A percentile compares a stretch with the other conserved stretches of the same genome.
Evolutionary conservation across 2,113 vertebrate species (phyloP).

Genomic region (Pseudonaja textilis): DNA sequence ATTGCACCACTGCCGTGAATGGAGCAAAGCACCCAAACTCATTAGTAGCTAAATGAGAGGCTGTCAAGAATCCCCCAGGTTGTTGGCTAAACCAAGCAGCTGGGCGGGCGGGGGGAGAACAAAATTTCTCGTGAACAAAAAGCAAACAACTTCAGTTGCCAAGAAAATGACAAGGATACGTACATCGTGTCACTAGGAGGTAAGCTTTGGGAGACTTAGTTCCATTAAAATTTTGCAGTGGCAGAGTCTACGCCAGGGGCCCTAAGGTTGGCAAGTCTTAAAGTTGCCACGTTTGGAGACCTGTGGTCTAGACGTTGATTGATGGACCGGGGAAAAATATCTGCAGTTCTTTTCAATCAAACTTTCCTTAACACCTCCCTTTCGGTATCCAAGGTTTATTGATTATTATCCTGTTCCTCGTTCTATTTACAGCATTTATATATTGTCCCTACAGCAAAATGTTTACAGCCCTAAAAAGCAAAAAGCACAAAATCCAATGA

Average conservation of each 20-base stretch:
- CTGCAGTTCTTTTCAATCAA: neutral
- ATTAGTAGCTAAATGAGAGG: neutral
- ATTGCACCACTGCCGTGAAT: too few relatives aligned
- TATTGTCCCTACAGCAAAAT: neutral
- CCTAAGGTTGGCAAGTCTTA: too few relatives aligned
- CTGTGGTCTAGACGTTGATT: neutral
- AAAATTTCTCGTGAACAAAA: neutral
- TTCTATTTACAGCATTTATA: neutral
- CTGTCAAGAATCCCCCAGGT: neutral
- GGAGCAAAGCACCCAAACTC: neutral
- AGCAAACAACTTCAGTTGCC: neutral
- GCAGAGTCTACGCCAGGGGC: neutral
- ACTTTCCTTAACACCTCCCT: neutral
- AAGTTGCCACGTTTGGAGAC: too few relatives aligned
- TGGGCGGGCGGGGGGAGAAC: fast-evolving
- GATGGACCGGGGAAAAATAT: neutral
- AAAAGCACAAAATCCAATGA: neutral
- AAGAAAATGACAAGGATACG: neutral
- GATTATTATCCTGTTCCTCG: neutral
- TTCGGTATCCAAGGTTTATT: neutral
- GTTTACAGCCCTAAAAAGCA: neutral
- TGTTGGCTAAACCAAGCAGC: neutral
- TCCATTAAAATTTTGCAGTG: neutral
- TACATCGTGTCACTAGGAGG: neutral
- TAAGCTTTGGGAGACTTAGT: neutral